Base-by-base conservation (phyloP, 2,113 vertebrate species). In the Nanorana parkeri region DNA sequence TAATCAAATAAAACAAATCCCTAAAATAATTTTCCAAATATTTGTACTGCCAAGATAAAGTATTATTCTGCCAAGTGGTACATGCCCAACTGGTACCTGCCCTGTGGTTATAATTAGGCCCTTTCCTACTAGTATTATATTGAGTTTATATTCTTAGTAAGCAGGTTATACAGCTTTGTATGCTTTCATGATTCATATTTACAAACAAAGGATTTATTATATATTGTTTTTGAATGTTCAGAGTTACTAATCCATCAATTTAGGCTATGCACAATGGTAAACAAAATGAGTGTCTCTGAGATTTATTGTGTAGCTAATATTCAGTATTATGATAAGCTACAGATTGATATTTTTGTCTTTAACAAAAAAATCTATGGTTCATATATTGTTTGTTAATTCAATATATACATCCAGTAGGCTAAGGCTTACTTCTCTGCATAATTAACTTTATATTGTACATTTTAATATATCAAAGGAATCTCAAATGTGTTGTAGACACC, bases 401-500 rank as follows among this genome's bases (percentile, higher is more conserved):
- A 69, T 52, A 69, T 47, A 69, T 41, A 69, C 24, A 69, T 69
- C 41, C 21, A 24, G 68, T 52, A 69, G 68, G 41, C n/a, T 23
- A 69, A 52, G 41, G 4, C n/a, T 69, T 17, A n/a, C 21, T 23
- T 69, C 16, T 51, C 24, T 69, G 47, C 68, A 52, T 52, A 26
- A 52, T 69, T 19, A 69, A 24, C 15, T 17, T 51, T 68, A 51
- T 68, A 21, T 6, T 51, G n/a, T 69, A 52, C 47, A 17, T 69
- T 69, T 69, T 52, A 23, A 69, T 24, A 52, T 69, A 69, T 69
- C 68, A 69, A 69, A 69, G 41, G 68, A 52, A 36, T 52, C 41
- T 26, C 68, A 8, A 26, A 69, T 26, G 23, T 69, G 68, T 52
- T 69, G 21, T 21, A 69, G 52, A 69, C 68, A 69, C 41, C 68